These are phyloP conservation scores for Fragum sueziense DNA, from an alignment of 2,888 invertebrate genomes.

Conservation along the genomic window DNA sequence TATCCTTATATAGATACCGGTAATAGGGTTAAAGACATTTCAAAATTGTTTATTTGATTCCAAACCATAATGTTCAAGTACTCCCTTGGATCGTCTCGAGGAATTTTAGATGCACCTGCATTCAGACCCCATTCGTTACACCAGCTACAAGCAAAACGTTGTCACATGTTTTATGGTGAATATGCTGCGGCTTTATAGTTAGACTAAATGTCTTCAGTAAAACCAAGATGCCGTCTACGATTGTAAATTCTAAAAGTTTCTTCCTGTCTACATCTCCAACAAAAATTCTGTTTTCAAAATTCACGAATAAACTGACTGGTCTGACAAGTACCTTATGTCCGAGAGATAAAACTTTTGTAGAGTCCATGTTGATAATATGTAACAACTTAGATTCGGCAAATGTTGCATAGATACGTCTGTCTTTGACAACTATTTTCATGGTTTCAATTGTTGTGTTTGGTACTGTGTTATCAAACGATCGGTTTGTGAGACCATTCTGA, in stretches of 20 bases:
- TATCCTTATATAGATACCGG: too few species aligned
- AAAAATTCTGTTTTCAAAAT: not conserved
- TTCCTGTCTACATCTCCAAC: not conserved
- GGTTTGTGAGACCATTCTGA: not conserved
- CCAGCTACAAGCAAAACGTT: not conserved
- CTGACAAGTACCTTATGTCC: not conserved
- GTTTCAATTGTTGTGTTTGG: not conserved
- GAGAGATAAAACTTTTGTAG: not conserved
- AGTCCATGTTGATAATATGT: not conserved
- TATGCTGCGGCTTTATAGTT: not conserved
- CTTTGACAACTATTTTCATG: not conserved
- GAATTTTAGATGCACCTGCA: too few species aligned
- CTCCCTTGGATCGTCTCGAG: too few species aligned
- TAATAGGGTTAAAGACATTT: too few species aligned
- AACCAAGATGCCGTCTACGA: not conserved
- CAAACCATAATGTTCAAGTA: too few species aligned
- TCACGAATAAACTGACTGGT: not conserved
- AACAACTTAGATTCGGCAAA: not conserved
- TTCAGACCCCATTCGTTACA: too few species aligned
- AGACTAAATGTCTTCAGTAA: not conserved
- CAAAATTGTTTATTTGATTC: too few species aligned
- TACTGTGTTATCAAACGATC: not conserved
- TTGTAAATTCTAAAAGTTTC: not conserved
- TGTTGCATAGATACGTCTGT: not conserved
- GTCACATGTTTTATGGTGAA: not conserved